Conservation (phyloP, 2,797 vertebrate species). For the Leuciscus waleckii region DNA sequence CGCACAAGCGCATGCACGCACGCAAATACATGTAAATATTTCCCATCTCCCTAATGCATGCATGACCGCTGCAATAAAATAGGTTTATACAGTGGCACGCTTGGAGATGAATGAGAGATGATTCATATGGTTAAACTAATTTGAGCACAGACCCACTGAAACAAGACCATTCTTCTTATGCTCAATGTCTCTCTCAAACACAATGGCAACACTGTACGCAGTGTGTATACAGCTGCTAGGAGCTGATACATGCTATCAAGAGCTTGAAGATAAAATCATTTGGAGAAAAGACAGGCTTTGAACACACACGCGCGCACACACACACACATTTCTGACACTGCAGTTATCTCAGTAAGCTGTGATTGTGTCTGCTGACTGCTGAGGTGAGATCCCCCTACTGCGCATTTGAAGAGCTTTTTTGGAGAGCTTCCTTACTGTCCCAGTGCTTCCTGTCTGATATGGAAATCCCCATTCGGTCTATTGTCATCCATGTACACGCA, state of each 20-base stretch:
- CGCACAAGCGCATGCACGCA: not conserved
- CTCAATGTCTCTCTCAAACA: constrained; percentile 54
- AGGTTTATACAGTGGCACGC: not conserved
- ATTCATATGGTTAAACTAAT: constrained; percentile 33
- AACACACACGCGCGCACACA: constrained; percentile 9
- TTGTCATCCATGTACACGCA: not conserved
- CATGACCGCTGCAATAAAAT: not conserved
- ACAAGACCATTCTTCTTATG: constrained; percentile 22
- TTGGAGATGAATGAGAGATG: constrained; percentile 19
- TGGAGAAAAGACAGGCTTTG: constrained; percentile 53
- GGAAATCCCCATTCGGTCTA: constrained; percentile 38
- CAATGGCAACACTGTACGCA: constrained; percentile 67
- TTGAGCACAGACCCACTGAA: constrained; percentile 17
- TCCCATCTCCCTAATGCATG: not conserved
- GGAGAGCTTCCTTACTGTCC: constrained; percentile 28
- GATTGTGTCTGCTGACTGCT: constrained; percentile 31
- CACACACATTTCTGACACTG: not conserved
- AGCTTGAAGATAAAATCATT: constrained; percentile 65
- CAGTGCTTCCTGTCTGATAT: constrained; percentile 41
- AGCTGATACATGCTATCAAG: constrained; percentile 70
- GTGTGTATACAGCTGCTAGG: constrained; percentile 67
- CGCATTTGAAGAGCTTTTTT: constrained; percentile 29
- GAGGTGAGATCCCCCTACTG: constrained; percentile 18
- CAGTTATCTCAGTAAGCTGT: constrained; percentile 33
- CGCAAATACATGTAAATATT: constrained; percentile 31